These are phyloP conservation scores for Hirtodrosophila confusa DNA, from an alignment of 2,888 invertebrate genomes.

Conservation along the genomic window DNA sequence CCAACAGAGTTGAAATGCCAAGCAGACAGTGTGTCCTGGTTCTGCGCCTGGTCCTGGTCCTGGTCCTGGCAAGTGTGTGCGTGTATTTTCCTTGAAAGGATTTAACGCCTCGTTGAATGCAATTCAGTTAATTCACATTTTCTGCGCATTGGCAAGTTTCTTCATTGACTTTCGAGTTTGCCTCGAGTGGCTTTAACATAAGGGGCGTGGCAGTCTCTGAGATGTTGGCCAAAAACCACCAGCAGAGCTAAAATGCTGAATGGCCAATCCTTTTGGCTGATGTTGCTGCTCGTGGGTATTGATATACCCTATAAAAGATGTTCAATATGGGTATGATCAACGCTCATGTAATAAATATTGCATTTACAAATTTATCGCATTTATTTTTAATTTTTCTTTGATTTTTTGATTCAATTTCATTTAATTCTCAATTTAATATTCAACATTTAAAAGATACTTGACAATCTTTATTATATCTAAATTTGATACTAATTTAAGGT, in stretches of 20 bases:
- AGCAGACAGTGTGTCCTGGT: slow-evolving; percentile 3
- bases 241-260: slow-evolving; percentile 13
- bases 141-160: slow-evolving; percentile 38
- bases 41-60: too few relatives aligned
- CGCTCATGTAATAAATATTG: neutral
- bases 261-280: slow-evolving; percentile 5
- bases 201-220: slow-evolving; percentile 11
- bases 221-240: neutral
- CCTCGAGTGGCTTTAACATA: slow-evolving; percentile 12
- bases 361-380: too few relatives aligned
- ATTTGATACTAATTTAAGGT: too few relatives aligned
- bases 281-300: neutral
- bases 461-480: too few relatives aligned
- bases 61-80: slow-evolving; percentile 5
- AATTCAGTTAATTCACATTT: slow-evolving; percentile 70
- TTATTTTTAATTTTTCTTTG: neutral
- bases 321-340: too few relatives aligned
- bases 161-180: slow-evolving; percentile 14
- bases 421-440: too few relatives aligned
- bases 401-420: too few relatives aligned
- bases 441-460: too few relatives aligned
- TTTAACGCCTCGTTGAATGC: slow-evolving; percentile 70
- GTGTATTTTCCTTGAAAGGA: slow-evolving; percentile 37
- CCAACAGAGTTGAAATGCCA: slow-evolving; percentile 20
- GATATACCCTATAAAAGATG: neutral